phyloP scores from a whole-genome alignment of 1,140 invertebrate species.

The Drosophila tropicalis region DNA sequence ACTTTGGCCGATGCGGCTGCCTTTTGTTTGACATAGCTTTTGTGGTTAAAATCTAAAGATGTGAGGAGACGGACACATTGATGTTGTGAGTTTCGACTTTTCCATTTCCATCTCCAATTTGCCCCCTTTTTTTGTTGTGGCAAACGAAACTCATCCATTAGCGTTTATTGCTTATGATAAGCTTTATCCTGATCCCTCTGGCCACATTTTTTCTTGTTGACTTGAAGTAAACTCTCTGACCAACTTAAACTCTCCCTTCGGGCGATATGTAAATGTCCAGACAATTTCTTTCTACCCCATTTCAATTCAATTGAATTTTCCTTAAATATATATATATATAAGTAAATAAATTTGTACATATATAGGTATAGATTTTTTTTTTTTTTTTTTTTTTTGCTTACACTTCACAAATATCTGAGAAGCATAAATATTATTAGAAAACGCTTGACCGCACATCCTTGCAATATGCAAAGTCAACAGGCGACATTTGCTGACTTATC shows the following conservation, averaged over 20 bases:
- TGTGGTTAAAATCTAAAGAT: conserved; percentile 1
- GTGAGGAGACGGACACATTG: neutral
- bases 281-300: conserved; percentile 23
- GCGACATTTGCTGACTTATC: conserved; percentile 60
- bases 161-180: conserved; percentile 75
- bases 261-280: conserved; percentile 34
- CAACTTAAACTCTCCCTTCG: conserved; percentile 14
- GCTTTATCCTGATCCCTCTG: conserved; percentile 24
- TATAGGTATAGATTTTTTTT: neutral
- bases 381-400: conserved; percentile 18
- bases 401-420: conserved; percentile 15
- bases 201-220: neutral
- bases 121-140: conserved; percentile 2
- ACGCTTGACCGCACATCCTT: conserved; percentile 66
- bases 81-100: neutral
- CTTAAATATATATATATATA: conserved; percentile 47
- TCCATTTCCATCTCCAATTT: neutral
- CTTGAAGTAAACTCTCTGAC: conserved; percentile 23
- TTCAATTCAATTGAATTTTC: conserved; percentile 50
- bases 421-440: conserved; percentile 63
- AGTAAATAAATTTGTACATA: neutral
- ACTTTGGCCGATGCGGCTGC: conserved; percentile 1
- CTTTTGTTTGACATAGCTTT: neutral
- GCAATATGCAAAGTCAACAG: conserved; percentile 61
- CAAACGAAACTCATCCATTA: conserved; percentile 67